These are phyloP conservation scores for Camelus dromedarius DNA, from an alignment of 2,113 vertebrate species.

Conservation along the genomic window DNA sequence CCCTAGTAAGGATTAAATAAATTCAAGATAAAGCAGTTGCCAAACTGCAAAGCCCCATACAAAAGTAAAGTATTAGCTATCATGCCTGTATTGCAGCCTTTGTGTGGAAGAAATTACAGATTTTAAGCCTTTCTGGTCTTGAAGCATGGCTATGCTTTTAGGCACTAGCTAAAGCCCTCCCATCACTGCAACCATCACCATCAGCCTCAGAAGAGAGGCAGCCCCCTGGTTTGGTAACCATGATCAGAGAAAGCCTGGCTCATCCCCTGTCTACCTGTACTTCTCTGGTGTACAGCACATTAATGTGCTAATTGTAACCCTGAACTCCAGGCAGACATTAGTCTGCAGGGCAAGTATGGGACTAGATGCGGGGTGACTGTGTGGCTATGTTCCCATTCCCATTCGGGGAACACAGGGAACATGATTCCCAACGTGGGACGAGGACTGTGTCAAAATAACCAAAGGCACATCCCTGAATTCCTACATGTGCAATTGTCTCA, in stretches of 20 bases:
- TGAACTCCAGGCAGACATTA: neutral
- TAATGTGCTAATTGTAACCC: neutral
- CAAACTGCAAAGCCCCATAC: neutral
- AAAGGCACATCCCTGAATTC: neutral
- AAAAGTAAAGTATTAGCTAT: neutral
- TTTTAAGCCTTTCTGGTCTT: slow-evolving; percentile 1
- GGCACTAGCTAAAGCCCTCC: neutral
- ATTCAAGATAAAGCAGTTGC: slow-evolving; percentile 20
- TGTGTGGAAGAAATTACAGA: neutral
- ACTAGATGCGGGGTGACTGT: neutral
- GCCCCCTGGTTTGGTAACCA: neutral
- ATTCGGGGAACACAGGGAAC: neutral
- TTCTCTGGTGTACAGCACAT: neutral
- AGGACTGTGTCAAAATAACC: neutral
- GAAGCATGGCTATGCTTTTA: neutral
- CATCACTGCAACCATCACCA: neutral
- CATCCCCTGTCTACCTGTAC: neutral
- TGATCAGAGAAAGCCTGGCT: neutral
- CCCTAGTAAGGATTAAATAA: neutral
- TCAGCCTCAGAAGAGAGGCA: neutral
- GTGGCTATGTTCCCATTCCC: neutral
- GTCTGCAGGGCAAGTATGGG: neutral
- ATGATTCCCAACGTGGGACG: neutral
- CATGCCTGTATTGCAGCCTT: neutral
- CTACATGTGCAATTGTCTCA: neutral